Conservation (phyloP, 2,888 invertebrate genomes). For the Diarsia dahlii region DNA sequence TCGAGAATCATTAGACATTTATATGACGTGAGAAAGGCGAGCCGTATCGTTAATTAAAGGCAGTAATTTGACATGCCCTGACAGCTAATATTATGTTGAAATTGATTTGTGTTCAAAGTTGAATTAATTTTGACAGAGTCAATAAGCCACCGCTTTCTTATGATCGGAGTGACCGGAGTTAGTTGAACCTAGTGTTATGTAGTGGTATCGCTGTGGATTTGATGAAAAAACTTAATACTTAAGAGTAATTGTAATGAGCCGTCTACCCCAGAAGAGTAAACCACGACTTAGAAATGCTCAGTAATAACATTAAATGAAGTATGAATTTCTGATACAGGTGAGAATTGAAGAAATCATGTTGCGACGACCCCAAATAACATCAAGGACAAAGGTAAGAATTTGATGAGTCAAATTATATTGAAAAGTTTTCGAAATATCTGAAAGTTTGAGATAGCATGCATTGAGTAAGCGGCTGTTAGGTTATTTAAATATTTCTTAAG, state of each 20-base stretch:
- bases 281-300: neutral
- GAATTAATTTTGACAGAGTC: constrained; percentile 90
- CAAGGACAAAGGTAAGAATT: neutral
- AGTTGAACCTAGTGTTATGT: constrained; percentile 44
- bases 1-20: constrained; percentile 76
- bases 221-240: neutral
- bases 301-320: neutral
- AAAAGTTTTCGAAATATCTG: neutral
- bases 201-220: constrained; percentile 51
- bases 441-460: neutral
- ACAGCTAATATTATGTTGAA: constrained; percentile 89
- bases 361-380: neutral
- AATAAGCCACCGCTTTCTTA: constrained; percentile 88
- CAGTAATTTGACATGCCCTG: constrained; percentile 88
- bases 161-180: constrained; percentile 67
- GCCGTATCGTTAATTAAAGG: constrained; percentile 84
- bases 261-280: neutral
- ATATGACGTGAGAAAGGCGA: constrained; percentile 84
- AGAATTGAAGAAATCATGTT: neutral
- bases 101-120: constrained; percentile 90
- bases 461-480: neutral
- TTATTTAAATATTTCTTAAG: neutral
- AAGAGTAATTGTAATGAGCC: neutral
- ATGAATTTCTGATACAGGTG: neutral
- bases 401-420: neutral